Evolutionary conservation across 2,888 invertebrate species (phyloP).

Genomic region (Uropetala carovei): DNA sequence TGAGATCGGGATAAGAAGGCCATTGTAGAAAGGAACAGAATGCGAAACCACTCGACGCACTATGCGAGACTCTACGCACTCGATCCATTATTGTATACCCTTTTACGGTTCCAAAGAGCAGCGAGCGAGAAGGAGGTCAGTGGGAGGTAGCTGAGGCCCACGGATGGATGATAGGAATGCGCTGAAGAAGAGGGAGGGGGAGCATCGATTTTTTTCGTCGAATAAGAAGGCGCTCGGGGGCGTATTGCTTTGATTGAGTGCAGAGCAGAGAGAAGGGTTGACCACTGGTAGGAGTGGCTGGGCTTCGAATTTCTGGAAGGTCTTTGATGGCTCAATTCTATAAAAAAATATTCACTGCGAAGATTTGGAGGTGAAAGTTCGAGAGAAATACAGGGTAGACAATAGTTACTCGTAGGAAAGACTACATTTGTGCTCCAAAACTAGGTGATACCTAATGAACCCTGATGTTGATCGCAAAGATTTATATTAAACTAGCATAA

Average conservation of each 20-base stretch:
- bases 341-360: background rate
- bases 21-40: background rate
- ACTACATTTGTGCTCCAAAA: background rate
- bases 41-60: too few relatives aligned
- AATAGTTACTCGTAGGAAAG: background rate
- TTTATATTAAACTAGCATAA: too few relatives aligned
- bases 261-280: background rate
- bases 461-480: background rate
- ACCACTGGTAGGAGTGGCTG: background rate
- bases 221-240: background rate
- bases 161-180: too few relatives aligned
- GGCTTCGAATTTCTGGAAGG: slow-evolving; percentile 6
- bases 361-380: background rate
- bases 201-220: too few relatives aligned
- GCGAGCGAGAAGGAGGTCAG: background rate
- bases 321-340: background rate
- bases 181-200: too few relatives aligned
- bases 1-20: background rate
- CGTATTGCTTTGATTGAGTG: background rate
- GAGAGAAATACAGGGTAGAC: background rate
- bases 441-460: background rate
- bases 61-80: background rate
- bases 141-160: too few relatives aligned
- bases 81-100: background rate
- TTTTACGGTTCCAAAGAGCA: background rate